These are phyloP conservation scores for Leptodactylus fallax DNA, from an alignment of 2,797 vertebrate species.

Conservation along the genomic window DNA sequence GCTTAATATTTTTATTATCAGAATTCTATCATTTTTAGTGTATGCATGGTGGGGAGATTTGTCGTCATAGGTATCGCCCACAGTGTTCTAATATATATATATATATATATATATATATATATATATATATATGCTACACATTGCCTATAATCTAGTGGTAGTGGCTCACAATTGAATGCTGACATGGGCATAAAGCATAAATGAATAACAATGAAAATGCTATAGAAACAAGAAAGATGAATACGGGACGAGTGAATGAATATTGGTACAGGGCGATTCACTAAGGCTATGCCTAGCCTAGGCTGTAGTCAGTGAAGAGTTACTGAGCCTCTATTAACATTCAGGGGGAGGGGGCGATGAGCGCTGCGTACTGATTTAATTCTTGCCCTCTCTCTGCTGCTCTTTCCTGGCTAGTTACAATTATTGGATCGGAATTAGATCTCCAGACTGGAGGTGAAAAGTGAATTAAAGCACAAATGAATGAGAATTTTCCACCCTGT, in stretches of 20 bases:
- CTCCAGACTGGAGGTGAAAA: constrained; percentile 74
- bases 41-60: too few species aligned
- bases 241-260: not conserved
- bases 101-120: too few species aligned
- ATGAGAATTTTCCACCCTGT: constrained; percentile 55
- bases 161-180: too few species aligned
- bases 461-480: constrained; percentile 71
- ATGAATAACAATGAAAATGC: too few species aligned
- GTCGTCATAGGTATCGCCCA: too few species aligned
- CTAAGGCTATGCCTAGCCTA: not conserved
- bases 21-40: too few species aligned
- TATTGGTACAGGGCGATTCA: not conserved
- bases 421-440: constrained; percentile 84
- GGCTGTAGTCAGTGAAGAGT: constrained; percentile 59
- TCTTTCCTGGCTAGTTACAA: constrained; percentile 79
- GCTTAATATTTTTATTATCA: too few species aligned
- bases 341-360: constrained; percentile 74
- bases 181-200: too few species aligned
- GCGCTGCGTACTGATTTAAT: constrained; percentile 80
- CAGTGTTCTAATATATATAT: too few species aligned
- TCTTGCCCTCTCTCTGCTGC: constrained; percentile 78
- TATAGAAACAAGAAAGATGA: constrained; percentile 11
- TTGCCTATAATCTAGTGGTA: too few species aligned
- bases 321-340: constrained; percentile 81
- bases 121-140: too few species aligned